A percentile compares a stretch with the other conserved stretches of the same genome.
Conservation (phyloP, 2,888 invertebrate species). For the Drosophila flavopinicola region DNA sequence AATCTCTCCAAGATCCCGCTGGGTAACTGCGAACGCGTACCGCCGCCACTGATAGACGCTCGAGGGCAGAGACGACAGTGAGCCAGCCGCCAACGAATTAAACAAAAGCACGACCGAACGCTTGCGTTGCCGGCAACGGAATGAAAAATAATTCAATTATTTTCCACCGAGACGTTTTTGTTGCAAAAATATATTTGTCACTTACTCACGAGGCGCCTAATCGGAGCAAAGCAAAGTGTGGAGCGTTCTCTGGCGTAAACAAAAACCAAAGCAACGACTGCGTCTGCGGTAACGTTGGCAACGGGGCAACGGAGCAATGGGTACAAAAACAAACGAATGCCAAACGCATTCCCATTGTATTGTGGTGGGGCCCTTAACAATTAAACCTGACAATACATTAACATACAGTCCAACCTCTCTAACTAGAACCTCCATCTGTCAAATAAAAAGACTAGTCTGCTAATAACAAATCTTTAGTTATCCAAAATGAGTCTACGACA, state of each 20-base stretch:
- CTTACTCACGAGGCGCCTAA: conserved; percentile 48
- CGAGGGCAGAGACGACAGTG: conserved; percentile 25
- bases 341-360: conserved; percentile 10
- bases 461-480: no score
- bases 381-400: background rate
- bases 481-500: no score
- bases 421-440: no score
- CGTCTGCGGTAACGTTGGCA: conserved; percentile 53
- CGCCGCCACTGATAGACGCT: conserved; percentile 34
- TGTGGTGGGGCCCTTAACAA: background rate
- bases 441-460: no score
- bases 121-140: conserved; percentile 74
- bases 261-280: conserved; percentile 40
- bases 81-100: no score
- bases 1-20: conserved; percentile 26
- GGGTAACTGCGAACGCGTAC: conserved; percentile 22
- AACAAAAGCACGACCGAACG: conserved; percentile 63
- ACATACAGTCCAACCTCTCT: no score
- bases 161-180: conserved; percentile 61
- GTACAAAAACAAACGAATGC: conserved; percentile 44
- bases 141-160: conserved; percentile 79
- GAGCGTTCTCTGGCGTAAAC: conserved; percentile 64
- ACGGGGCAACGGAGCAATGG: conserved; percentile 45
- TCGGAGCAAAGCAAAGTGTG: conserved; percentile 16
- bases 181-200: conserved; percentile 54